Conservation (phyloP, 92 coral and sea anemone species). For the Phymanthus crucifer region DNA sequence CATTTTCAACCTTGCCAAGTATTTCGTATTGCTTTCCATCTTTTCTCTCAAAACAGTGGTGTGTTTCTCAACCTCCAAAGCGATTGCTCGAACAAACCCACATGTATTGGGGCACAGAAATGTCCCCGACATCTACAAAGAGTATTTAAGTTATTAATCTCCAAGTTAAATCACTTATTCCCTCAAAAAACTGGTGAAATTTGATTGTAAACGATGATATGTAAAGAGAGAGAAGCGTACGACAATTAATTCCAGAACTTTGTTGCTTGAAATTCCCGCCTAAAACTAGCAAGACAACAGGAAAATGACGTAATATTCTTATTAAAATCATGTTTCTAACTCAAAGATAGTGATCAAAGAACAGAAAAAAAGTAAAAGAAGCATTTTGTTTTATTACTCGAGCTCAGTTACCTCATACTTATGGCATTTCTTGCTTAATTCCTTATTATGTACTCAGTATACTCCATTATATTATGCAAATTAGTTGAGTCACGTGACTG, state of each 20-base stretch:
- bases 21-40: neutral
- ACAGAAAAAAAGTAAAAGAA: too few species aligned
- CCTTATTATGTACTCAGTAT: too few species aligned
- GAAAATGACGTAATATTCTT: neutral
- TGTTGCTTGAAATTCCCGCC: slow-evolving; percentile 2
- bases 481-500: too few species aligned
- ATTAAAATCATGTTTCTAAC: neutral
- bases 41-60: slow-evolving; percentile 4
- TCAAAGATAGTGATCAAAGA: too few species aligned
- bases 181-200: neutral
- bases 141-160: neutral
- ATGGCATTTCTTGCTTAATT: too few species aligned
- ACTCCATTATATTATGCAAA: too few species aligned
- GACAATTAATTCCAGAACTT: neutral
- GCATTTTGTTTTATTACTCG: too few species aligned
- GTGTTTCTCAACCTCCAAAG: slow-evolving; percentile 6
- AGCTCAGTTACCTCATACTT: too few species aligned
- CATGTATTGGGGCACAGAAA: slow-evolving; percentile 3
- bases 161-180: neutral
- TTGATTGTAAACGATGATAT: neutral
- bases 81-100: slow-evolving; percentile 10
- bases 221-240: neutral
- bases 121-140: neutral
- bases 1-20: neutral
- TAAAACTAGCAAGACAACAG: neutral